Percentiles rank a stretch among this genome's conserved stretches.
Evolutionary conservation across 2,113 vertebrate genomes (phyloP).

Genomic region (Calidris pugnax): DNA sequence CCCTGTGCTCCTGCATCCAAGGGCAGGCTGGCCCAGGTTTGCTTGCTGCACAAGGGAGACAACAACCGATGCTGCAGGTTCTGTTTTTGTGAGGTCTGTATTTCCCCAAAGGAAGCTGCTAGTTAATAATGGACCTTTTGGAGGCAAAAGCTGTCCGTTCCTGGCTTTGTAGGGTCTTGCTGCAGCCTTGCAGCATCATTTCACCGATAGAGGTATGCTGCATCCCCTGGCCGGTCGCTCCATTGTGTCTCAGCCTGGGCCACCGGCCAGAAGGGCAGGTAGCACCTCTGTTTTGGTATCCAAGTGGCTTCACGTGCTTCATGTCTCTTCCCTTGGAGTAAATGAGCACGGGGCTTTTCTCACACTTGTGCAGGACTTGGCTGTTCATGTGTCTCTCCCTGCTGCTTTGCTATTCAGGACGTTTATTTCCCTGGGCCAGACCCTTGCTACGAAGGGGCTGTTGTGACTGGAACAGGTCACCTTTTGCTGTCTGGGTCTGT

Average conservation of each 20-base stretch:
- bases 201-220: not conserved
- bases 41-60: not conserved
- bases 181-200: not conserved
- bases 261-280: not conserved
- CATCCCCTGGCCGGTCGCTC: fast-evolving
- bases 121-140: not conserved
- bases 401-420: not conserved
- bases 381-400: not conserved
- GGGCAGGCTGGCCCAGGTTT: not conserved
- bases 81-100: not conserved
- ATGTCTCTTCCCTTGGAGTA: not conserved
- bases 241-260: not conserved
- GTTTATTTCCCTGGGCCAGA: not conserved
- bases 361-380: not conserved
- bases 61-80: not conserved
- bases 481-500: not conserved
- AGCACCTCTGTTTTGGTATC: not conserved
- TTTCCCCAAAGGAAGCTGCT: not conserved
- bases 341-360: not conserved
- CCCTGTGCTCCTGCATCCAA: not conserved
- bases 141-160: not conserved
- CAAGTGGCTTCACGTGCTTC: not conserved
- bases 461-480: not conserved
- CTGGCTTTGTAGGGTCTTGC: not conserved
- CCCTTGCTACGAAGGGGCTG: not conserved